phyloP scores from a whole-genome alignment of 2,113 vertebrate genomes.

The Scomber scombrus region DNA sequence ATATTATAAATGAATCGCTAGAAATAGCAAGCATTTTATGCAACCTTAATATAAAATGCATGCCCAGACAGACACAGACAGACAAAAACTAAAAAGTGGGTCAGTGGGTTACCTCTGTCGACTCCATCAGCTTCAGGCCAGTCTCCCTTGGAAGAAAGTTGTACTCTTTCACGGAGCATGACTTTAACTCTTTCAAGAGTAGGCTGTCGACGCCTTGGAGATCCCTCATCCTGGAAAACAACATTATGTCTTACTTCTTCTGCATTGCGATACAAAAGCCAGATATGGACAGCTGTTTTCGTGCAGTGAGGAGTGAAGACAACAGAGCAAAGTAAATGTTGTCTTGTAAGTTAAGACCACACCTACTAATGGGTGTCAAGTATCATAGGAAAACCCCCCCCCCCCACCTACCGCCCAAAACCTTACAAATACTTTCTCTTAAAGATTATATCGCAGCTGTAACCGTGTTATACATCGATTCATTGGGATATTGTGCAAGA shows the following conservation, averaged over 20 bases:
- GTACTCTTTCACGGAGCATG: conserved; percentile 88
- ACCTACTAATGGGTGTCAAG: conserved; percentile 54
- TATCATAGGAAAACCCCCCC: conserved; percentile 17
- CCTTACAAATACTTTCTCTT: background rate
- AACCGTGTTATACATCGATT: background rate
- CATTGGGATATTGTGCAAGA: background rate
- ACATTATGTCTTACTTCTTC: background rate
- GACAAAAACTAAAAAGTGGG: conserved; percentile 5
- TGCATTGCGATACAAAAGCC: background rate
- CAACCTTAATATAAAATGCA: background rate
- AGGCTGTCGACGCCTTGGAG: conserved; percentile 67
- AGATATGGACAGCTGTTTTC: background rate
- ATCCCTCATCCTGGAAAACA: conserved; percentile 77
- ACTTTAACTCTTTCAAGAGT: conserved; percentile 91
- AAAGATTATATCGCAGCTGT: background rate
- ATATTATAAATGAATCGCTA: conserved; percentile 1
- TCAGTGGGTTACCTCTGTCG: conserved; percentile 85
- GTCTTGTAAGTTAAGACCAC: conserved; percentile 30
- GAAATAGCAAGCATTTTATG: background rate
- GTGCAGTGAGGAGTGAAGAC: background rate
- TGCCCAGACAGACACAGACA: background rate
- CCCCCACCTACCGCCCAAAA: background rate
- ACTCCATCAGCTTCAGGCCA: conserved; percentile 92
- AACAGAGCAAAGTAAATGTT: conserved; percentile 1
- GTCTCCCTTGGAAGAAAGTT: conserved; percentile 91